These are phyloP conservation scores for Heliconius ismenius DNA, from an alignment of 2,888 invertebrate genomes.

Conservation along the genomic window DNA sequence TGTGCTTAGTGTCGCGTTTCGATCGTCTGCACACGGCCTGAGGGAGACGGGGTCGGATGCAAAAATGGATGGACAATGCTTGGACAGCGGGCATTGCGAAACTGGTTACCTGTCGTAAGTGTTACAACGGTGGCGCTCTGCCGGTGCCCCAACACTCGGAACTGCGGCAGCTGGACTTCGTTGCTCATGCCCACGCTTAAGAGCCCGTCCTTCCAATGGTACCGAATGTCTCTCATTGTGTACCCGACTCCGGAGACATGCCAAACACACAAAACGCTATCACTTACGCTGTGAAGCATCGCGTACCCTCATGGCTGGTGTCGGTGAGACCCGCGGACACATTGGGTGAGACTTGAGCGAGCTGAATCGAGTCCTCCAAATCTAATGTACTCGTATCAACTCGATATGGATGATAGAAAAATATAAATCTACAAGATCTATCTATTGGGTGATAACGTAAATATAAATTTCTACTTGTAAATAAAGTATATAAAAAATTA, in stretches of 20 bases:
- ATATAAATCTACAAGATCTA: constrained; percentile 63
- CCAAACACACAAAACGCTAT: constrained; percentile 82
- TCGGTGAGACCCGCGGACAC: constrained; percentile 58
- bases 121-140: constrained; percentile 96
- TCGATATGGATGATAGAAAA: constrained; percentile 71
- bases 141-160: constrained; percentile 97
- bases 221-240: constrained; percentile 98
- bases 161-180: constrained; percentile 98
- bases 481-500: constrained; percentile 36
- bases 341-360: constrained; percentile 56
- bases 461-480: constrained; percentile 24
- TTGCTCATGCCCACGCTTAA: constrained; percentile 97
- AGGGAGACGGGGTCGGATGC: constrained; percentile 77
- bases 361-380: constrained; percentile 52
- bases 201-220: constrained; percentile 96
- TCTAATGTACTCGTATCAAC: constrained; percentile 44
- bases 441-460: constrained; percentile 50
- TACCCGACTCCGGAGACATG: constrained; percentile 92
- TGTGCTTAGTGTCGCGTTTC: constrained; percentile 75
- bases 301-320: constrained; percentile 61
- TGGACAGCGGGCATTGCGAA: constrained; percentile 62
- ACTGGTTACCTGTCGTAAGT: constrained; percentile 94
- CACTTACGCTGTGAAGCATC: constrained; percentile 80
- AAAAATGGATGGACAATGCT: constrained; percentile 72
- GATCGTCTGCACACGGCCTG: constrained; percentile 75